Conservation (phyloP, 2,113 vertebrate genomes). For the Xenopus laevis region DNA sequence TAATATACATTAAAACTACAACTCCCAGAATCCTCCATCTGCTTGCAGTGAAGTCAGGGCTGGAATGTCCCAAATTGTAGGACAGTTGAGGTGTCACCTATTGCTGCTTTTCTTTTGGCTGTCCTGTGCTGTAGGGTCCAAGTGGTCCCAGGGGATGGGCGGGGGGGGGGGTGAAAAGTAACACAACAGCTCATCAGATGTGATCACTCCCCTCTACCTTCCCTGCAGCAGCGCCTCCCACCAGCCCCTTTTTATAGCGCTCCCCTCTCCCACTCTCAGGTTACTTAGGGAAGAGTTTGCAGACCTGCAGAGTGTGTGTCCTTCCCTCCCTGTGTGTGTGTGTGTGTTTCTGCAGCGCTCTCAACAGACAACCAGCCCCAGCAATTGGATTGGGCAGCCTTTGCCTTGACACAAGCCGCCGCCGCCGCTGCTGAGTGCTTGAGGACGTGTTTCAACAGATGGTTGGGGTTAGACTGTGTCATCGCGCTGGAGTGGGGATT, state of each 20-base stretch:
- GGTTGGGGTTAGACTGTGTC: constrained; percentile 98
- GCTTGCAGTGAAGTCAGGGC: too few relatives aligned
- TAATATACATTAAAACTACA: too few relatives aligned
- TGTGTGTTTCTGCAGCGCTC: constrained; percentile 83
- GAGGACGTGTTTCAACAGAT: constrained; percentile 98
- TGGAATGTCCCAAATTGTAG: too few relatives aligned
- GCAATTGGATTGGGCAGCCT: constrained; percentile 86
- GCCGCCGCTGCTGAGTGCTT: constrained; percentile 42
- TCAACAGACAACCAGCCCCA: constrained; percentile 82
- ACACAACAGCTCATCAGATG: constrained; percentile 58
- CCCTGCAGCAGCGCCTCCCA: constrained; percentile 64
- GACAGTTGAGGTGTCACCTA: background rate
- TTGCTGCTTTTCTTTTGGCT: too few relatives aligned
- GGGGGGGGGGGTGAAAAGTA: constrained; percentile 61
- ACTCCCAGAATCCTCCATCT: too few relatives aligned
- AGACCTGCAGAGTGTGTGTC: constrained; percentile 70
- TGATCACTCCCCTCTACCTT: constrained; percentile 67
- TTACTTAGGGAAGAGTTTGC: constrained; percentile 70
- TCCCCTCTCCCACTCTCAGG: constrained; percentile 72
- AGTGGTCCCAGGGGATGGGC: constrained; percentile 49
- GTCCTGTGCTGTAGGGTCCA: constrained; percentile 52
- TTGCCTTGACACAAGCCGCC: constrained; percentile 71
- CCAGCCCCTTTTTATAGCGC: constrained; percentile 64
- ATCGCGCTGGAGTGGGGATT: constrained; percentile 96
- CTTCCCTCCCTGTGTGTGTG: constrained; percentile 69